Base-by-base conservation (phyloP, 1,140 invertebrate species). In the Leguminivora glycinivorella region DNA sequence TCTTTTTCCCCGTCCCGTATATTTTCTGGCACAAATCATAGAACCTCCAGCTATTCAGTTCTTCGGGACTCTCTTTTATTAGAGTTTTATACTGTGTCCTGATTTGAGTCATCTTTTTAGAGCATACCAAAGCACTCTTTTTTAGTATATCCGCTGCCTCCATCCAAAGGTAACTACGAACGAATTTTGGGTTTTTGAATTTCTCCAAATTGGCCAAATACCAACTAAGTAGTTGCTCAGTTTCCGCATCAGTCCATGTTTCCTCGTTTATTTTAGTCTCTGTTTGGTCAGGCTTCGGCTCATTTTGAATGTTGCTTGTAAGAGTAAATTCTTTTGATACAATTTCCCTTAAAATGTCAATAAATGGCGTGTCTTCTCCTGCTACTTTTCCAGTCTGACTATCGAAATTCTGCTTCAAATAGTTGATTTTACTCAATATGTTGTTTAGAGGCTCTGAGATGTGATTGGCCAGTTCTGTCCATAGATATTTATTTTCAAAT, bases 171-270 rank as follows among this genome's bases (percentile, higher is more conserved):
- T 87, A 91, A 38, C 80, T 88, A 5, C 86, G 69, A 0, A 87
- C 81, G 34, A 79, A 89, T 72, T 89, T 88, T 0, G 89, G 87
- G 70, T 91, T 89, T 66, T 89, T 91, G 68, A 91, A 91, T 40
- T 91, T 88, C 10, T 91, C 89, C 70, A 91, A 83, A 82, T 91
- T 85, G 1, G 81, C 79, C 72, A 89, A 76, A 75, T 89, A 91
- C 87, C 87, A 91, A 4, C 80, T 82, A 9, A 90, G 58, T 0
- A 90, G 73, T 7, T 82, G 76, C 68, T 88, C 86, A 14, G 70
- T 83, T 78, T 89, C 86, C 12, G 83, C 77, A 74, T 90, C 84
- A 1, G 73, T 74, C 87, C 87, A 90, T n/a, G 70, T 29, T 63
- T 78, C 74, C 63, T 83, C 77, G 19, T 12, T 47, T 66, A 66